These are phyloP conservation scores for Cyphomyrus discorhynchus DNA, from an alignment of 2,113 vertebrate species.

Conservation along the genomic window DNA sequence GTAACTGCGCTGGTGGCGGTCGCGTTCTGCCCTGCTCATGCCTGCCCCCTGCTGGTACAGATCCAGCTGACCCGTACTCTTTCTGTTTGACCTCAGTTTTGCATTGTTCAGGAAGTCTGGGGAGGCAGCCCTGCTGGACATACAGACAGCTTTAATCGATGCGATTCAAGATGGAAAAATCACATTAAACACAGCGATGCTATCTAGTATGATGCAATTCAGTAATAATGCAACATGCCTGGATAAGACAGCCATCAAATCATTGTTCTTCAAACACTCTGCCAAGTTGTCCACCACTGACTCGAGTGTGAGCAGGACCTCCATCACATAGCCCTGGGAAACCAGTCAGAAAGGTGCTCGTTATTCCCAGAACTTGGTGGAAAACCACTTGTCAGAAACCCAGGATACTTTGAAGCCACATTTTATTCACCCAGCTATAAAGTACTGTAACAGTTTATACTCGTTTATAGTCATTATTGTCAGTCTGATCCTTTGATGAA, in stretches of 20 bases:
- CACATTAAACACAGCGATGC: neutral
- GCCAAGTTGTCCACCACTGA: slow-evolving; percentile 92
- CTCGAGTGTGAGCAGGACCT: slow-evolving; percentile 89
- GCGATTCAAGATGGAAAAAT: neutral
- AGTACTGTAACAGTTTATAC: neutral
- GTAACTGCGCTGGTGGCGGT: slow-evolving; percentile 88
- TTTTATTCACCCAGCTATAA: neutral
- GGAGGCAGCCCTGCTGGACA: slow-evolving; percentile 74
- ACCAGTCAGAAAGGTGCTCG: neutral
- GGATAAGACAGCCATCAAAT: slow-evolving; percentile 84
- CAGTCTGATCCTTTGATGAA: neutral
- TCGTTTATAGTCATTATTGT: neutral
- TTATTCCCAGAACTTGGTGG: neutral
- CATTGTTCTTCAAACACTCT: slow-evolving; percentile 92
- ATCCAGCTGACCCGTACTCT: slow-evolving; percentile 92
- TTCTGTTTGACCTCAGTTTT: slow-evolving; percentile 82
- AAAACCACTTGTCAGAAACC: neutral
- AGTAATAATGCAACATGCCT: slow-evolving; percentile 57
- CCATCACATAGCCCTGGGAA: slow-evolving; percentile 91
- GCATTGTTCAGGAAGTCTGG: slow-evolving; percentile 81
- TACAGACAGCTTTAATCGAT: neutral
- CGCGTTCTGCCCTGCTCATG: slow-evolving; percentile 76
- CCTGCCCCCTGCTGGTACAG: slow-evolving; percentile 58
- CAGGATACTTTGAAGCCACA: neutral
- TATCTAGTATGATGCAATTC: neutral